Conservation (phyloP, 2,888 invertebrate genomes). For the Acleris emargana region DNA sequence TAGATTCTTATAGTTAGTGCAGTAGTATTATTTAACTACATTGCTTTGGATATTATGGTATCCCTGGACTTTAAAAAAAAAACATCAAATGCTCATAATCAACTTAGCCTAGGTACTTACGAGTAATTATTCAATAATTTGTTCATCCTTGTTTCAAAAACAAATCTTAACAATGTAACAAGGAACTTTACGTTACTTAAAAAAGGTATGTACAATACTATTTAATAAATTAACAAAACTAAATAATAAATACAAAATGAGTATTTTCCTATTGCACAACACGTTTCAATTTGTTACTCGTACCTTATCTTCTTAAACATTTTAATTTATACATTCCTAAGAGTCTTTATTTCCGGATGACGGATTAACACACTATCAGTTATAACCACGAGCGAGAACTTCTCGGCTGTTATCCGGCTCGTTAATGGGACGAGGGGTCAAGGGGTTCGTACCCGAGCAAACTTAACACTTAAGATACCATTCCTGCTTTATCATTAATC, state of each 20-base stretch:
- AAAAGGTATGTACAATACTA: neutral
- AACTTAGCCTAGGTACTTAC: no score
- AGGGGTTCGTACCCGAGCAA: slow-evolving; percentile 7
- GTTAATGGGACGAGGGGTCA: slow-evolving; percentile 9
- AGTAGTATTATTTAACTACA: no score
- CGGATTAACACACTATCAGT: slow-evolving; percentile 1
- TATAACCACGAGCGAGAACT: slow-evolving; percentile 1
- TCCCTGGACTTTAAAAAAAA: no score
- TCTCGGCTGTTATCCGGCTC: slow-evolving; percentile 11
- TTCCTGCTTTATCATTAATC: slow-evolving; percentile 22
- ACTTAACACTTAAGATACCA: slow-evolving; percentile 23
- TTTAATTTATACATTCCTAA: neutral
- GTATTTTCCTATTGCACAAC: slow-evolving; percentile 11
- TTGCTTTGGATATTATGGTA: no score
- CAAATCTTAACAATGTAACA: neutral
- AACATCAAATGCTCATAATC: no score
- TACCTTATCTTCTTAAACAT: neutral
- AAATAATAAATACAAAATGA: slow-evolving; percentile 1
- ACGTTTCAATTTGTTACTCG: neutral
- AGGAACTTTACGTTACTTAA: slow-evolving; percentile 3
- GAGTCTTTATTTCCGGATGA: slow-evolving; percentile 18
- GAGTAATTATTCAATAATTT: neutral
- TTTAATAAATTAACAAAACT: neutral
- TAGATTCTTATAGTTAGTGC: neutral
- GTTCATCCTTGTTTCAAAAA: neutral